A percentile compares a stretch with the other conserved stretches of the same genome.
phyloP scores from a whole-genome alignment of 2,888 invertebrate genomes.

The Drosophila kanekoi region DNA sequence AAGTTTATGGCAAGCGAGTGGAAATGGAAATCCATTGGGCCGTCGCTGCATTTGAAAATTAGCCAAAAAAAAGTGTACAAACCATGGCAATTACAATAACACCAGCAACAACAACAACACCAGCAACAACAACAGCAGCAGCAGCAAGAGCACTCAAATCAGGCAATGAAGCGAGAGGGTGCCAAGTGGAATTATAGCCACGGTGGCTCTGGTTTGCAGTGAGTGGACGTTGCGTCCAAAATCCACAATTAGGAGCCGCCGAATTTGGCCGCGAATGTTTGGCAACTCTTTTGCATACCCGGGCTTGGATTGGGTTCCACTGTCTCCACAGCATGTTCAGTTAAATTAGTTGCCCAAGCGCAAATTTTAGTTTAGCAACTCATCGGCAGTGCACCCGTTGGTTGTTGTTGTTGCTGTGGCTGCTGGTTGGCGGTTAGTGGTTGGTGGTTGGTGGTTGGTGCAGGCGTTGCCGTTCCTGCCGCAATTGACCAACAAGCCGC shows the following conservation, averaged over 20 bases:
- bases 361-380: conserved; percentile 50
- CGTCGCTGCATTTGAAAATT: conserved; percentile 62
- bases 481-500: conserved; percentile 41
- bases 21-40: conserved; percentile 68
- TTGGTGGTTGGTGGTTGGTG: conserved; percentile 9
- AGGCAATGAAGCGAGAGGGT: conserved; percentile 36
- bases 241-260: conserved; percentile 62
- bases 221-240: conserved; percentile 20
- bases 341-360: conserved; percentile 75
- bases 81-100: conserved; percentile 63
- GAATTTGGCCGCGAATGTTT: conserved; percentile 73
- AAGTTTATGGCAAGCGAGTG: conserved; percentile 63
- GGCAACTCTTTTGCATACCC: conserved; percentile 71
- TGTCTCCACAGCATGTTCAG: conserved; percentile 58
- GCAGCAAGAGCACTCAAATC: conserved; percentile 15
- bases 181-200: conserved; percentile 41
- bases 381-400: conserved; percentile 19
- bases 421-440: not conserved
- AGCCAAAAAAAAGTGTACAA: conserved; percentile 52
- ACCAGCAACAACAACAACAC: conserved; percentile 35
- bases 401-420: not conserved
- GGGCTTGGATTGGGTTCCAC: conserved; percentile 38
- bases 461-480: conserved; percentile 47
- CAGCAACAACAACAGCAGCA: conserved; percentile 49
- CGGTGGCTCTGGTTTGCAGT: conserved; percentile 14